phyloP scores from a whole-genome alignment of 2,888 invertebrate genomes.

The Xylota sylvarum region DNA sequence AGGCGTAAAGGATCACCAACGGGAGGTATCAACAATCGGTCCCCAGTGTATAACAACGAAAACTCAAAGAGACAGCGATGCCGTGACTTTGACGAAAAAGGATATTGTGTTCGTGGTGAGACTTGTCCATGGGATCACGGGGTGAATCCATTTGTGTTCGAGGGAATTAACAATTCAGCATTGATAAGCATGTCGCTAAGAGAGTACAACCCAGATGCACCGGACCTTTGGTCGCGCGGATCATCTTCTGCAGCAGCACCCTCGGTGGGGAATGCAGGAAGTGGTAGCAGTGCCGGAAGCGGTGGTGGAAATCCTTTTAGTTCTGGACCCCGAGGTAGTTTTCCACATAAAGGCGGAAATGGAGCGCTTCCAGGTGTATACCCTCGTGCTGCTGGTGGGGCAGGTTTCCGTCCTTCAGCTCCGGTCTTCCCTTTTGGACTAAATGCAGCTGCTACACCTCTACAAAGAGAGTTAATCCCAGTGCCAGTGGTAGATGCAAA shows the following conservation, averaged over 20 bases:
- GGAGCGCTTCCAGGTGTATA: constrained; percentile 72
- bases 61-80: constrained; percentile 89
- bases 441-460: constrained; percentile 83
- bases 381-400: constrained; percentile 78
- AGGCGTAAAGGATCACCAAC: constrained; percentile 69
- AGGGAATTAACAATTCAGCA: constrained; percentile 89
- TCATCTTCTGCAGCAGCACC: constrained; percentile 80
- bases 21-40: constrained; percentile 79
- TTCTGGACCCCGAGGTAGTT: constrained; percentile 81
- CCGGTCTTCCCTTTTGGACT: constrained; percentile 84
- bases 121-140: constrained; percentile 99
- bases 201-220: constrained; percentile 93
- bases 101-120: constrained; percentile 98
- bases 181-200: constrained; percentile 83
- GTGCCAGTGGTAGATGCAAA: constrained; percentile 89
- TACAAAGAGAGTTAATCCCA: constrained; percentile 90
- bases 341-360: constrained; percentile 79
- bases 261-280: constrained; percentile 59
- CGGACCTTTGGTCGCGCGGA: constrained; percentile 87
- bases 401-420: constrained; percentile 80
- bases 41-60: constrained; percentile 76
- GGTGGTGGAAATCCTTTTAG: constrained; percentile 82
- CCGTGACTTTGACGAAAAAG: constrained; percentile 96
- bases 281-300: constrained; percentile 77
- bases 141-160: constrained; percentile 96